Conservation (phyloP, 2,797 vertebrate species). For the Poeciliopsis infans region DNA sequence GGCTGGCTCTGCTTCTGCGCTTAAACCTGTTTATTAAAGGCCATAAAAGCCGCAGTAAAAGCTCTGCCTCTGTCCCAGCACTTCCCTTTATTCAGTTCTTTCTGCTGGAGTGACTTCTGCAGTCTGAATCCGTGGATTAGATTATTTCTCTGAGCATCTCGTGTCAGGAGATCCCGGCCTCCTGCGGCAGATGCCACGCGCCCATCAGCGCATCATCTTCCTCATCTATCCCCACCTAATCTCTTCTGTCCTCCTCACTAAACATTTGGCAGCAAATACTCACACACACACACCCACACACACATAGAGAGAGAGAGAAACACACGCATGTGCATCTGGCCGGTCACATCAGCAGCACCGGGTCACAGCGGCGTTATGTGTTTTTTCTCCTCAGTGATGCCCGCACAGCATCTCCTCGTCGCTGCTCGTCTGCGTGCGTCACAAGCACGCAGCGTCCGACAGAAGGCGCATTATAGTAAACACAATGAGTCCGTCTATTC, state of each 20-base stretch:
- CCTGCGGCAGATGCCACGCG: constrained; percentile 18
- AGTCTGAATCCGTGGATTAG: constrained; percentile 12
- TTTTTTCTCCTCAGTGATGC: constrained; percentile 4
- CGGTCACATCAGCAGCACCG: background rate
- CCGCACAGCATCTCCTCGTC: constrained; percentile 45
- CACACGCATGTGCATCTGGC: background rate
- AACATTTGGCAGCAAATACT: constrained; percentile 24
- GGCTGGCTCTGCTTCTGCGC: background rate
- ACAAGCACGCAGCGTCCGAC: constrained; percentile 44
- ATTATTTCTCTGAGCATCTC: constrained; percentile 13
- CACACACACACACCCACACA: background rate
- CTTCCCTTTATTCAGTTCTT: constrained; percentile 11
- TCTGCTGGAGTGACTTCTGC: constrained; percentile 5
- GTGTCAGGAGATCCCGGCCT: constrained; percentile 7
- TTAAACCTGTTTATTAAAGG: background rate
- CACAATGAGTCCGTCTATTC: constrained; percentile 70
- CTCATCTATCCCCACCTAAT: constrained; percentile 32
- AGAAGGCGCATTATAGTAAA: constrained; percentile 65
- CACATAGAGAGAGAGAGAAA: background rate
- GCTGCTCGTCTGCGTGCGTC: constrained; percentile 52
- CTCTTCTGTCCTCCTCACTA: constrained; percentile 32
- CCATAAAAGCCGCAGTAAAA: background rate
- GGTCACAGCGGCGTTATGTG: background rate
- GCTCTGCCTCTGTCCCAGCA: constrained; percentile 1
- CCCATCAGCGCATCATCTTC: constrained; percentile 17